Evolutionary conservation across 2,113 vertebrate genomes (phyloP).

Genomic region (Otis tarda): DNA sequence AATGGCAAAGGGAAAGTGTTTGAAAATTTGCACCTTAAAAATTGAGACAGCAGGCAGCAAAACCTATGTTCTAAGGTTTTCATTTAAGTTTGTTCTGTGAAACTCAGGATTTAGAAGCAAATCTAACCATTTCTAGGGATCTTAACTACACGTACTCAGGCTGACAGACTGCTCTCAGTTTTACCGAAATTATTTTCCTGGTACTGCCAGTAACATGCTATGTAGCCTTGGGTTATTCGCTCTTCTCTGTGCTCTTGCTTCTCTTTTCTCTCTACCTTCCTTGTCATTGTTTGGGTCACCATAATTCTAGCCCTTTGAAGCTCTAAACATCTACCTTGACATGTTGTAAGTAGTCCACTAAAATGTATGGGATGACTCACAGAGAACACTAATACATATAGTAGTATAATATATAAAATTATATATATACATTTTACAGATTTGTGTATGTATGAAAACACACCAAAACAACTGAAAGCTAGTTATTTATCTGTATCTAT

Average conservation of each 20-base stretch:
- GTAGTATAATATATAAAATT: not conserved
- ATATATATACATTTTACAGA: not conserved
- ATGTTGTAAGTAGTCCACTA: not conserved
- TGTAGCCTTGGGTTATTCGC: not conserved
- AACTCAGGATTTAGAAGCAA: not conserved
- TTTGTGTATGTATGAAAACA: not conserved
- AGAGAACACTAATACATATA: not conserved
- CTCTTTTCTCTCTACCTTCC: not conserved
- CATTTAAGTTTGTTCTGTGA: not conserved
- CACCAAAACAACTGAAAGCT: not conserved
- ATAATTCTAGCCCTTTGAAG: not conserved
- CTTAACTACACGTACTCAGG: not conserved
- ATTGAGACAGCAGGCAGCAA: not conserved
- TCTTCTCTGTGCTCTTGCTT: not conserved
- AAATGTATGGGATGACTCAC: not conserved
- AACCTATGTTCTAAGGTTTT: not conserved
- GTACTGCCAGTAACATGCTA: not conserved
- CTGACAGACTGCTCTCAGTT: not conserved
- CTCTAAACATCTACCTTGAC: not conserved
- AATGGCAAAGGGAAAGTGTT: not conserved
- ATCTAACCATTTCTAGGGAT: not conserved
- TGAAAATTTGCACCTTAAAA: not conserved
- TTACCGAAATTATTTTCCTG: not conserved
- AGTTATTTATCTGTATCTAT: not conserved
- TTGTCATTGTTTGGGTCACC: not conserved